Evolutionary conservation across 2,888 invertebrate species (phyloP), one percentile per base, ranked within the genome.

Genomic region (Seladonia tumulorum): DNA sequence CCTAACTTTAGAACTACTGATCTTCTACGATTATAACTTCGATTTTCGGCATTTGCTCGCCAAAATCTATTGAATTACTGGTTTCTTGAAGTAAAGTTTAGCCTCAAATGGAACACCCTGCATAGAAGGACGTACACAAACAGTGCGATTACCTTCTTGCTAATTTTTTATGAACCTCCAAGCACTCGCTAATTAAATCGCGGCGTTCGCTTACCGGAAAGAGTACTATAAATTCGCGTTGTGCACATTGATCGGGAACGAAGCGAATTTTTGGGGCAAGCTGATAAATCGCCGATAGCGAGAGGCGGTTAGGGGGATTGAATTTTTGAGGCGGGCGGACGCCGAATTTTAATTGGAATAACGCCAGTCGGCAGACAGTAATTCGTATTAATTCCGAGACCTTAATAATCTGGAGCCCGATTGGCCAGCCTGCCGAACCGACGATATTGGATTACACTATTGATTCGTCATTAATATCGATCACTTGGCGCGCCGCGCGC

Each of bases 401-500:
- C 79, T 85, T 86, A 87, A 89, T 89, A 89, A 89, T 82, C 76
- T 29, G 72, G 73, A 71, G 79, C 57, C 75, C 66, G 73, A 70
- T 66, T 76, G 68, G 81, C 66, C 72, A 47, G 78, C 68, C 78
- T 81, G 83, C 79, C 79, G 71, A 22, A 68, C 29, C 53, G 79
- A 77, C 57, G 79, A 81, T 87, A 87, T 89, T 89, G 81, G 85
- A 89, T 89, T 87, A 87, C 80, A 78, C 82, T 83, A 87, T 89
- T 89, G 82, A 81, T 79, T 78, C 77, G 71, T 77, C 87, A 89
- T 89, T 89, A 89, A 89, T 89, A 89, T 89, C 83, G 89, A 89
- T 89, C 89, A 89, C 53, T 25, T 75, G 39, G 42, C 57, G 60
- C 68, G n/a, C 18, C 57, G 35, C 57, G 22, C 49, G 49, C 79